These are phyloP conservation scores for Escarpia spicata DNA, from an alignment of 2,888 invertebrate genomes.

Conservation along the genomic window DNA sequence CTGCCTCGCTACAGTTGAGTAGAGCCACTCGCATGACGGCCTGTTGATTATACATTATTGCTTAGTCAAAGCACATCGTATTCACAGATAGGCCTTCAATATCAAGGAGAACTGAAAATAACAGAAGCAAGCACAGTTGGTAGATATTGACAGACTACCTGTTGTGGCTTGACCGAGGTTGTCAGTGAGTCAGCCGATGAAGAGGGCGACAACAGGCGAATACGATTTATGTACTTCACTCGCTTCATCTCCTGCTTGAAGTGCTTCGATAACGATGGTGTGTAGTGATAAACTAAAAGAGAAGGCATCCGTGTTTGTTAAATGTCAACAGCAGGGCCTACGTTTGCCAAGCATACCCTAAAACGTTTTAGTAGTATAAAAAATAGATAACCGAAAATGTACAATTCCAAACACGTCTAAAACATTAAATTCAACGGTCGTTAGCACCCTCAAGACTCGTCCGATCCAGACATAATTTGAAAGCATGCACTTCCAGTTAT, in stretches of 20 bases:
- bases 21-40: background rate
- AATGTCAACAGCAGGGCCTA: background rate
- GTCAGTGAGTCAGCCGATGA: background rate
- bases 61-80: background rate
- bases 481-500: no score
- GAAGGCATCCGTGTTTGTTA: background rate
- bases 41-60: background rate
- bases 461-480: no score
- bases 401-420: no score
- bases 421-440: no score
- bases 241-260: constrained; percentile 12
- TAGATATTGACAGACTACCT: background rate
- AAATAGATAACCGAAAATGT: no score
- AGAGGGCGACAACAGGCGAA: background rate
- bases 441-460: no score
- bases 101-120: background rate
- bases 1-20: background rate
- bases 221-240: background rate
- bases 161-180: background rate
- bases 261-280: background rate
- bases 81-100: background rate
- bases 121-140: background rate
- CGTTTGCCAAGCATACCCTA: background rate
- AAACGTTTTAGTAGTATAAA: no score
- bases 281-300: constrained; percentile 3